A percentile compares a stretch with the other conserved stretches of the same genome.
These are phyloP conservation scores for Elegia similella DNA, from an alignment of 2,888 invertebrate genomes.

Conservation along the genomic window DNA sequence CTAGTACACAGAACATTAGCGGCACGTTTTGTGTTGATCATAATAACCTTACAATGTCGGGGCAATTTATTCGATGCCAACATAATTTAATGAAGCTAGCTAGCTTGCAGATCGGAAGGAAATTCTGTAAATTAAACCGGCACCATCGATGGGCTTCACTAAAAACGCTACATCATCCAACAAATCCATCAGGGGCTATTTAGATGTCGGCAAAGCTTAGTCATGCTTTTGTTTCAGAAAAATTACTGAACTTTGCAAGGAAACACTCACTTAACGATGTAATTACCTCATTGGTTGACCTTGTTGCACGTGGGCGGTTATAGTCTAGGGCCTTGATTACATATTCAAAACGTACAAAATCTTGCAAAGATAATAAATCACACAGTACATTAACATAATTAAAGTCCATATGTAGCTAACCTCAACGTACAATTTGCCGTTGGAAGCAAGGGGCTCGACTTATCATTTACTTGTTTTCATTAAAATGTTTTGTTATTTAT, in stretches of 20 bases:
- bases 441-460: no score
- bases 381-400: no score
- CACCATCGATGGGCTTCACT: constrained; percentile 30
- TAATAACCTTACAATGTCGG: not conserved
- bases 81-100: constrained; percentile 45
- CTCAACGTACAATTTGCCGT: no score
- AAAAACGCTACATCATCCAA: constrained; percentile 51
- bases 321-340: no score
- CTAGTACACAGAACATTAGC: no score
- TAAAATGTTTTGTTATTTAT: no score
- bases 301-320: no score
- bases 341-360: no score
- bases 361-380: no score
- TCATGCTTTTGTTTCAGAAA: constrained; percentile 15
- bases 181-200: constrained; percentile 46
- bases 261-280: constrained; percentile 2
- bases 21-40: no score
- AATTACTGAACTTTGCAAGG: constrained; percentile 8
- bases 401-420: no score
- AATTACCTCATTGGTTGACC: constrained; percentile 4
- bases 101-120: constrained; percentile 45
- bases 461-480: no score
- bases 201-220: constrained; percentile 29
- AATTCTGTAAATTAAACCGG: constrained; percentile 54
- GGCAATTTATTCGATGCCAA: constrained; percentile 15